Evolutionary conservation across 1,140 invertebrate genomes (phyloP), one percentile per base, ranked within the genome.

Genomic region (Bombus polaris): DNA sequence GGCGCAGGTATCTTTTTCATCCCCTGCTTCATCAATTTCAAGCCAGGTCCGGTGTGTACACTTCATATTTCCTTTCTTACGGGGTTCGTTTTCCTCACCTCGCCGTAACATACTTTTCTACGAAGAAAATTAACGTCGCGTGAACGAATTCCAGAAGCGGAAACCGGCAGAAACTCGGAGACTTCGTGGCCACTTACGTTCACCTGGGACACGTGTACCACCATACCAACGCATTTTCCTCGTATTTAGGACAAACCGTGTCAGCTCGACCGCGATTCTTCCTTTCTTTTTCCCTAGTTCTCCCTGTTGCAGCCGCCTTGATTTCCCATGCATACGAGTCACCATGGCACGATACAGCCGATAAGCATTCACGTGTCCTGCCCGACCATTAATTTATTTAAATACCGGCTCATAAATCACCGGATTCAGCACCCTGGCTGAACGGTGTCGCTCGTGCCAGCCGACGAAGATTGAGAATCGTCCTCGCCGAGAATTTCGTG

Each of bases 91-190:
- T 18, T 53, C 57, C 1, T 13, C 37, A 47, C 28, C 53, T 9
- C 57, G 35, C 37, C 57, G 75, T 85, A 90, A 81, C 78, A 75
- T 66, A 88, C 83, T 83, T 90, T 84, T 76, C 79, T 74, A 8
- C 66, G 47, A n/a, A 70, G 74, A 84, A 76, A 90, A 90, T 90
- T 90, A 90, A 86, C 81, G 87, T 84, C 77, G 78, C 39, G 76
- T 57, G 73, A 81, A 88, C 87, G 88, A 68, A 87, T 88, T 90
- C 62, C 83, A 90, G 86, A 66, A 42, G n/a, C 65, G 39, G 39
- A 47, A 6, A 13, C 28, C 44, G 18, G 10, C 57, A 62, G 37
- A 71, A 74, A 77, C 15, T 13, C 25, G 15, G 53, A 18, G 53
- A n/a, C 37, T 32, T 53, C 47, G 39, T 37, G 74, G 71, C 57